Base-by-base conservation (phyloP, 2,888 invertebrate genomes). In the Drosophila limbata region DNA sequence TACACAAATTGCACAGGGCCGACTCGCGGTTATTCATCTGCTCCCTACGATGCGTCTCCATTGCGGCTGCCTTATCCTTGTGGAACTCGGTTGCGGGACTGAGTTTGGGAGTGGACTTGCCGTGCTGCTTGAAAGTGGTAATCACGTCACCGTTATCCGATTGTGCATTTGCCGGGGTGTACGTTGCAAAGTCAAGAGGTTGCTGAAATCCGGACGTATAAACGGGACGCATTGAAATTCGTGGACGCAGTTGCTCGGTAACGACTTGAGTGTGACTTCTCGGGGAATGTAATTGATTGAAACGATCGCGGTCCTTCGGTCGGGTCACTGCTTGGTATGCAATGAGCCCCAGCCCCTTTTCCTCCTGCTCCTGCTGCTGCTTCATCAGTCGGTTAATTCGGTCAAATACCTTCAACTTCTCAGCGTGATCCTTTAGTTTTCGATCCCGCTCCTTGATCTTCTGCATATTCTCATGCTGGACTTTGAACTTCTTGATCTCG, bases 371-470 rank as follows among this genome's bases (percentile, higher is more conserved):
- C 15, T 40, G 53, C 4, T 72, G 64, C 2, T 45, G n/a, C 33
- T 72, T 39, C 64, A 69, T 51, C 1, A 67, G 35, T 2, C 64
- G 42, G 1, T 21, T 3, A 10, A 70, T 62, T 0, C 56, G 61
- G 8, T 52, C n/a, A 2, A 47, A 33, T 11, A 47, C 9, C 13
- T 51, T 55, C 0, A 10, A 6, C 15, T n/a, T 60, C n/a, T 68
- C 31, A 13, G 15, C 8, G 0, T 40, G 45, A 28, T n/a, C 15
- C 2, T 40, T 52, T 11, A 13, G 10, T n/a, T 15, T 15, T 3
- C 25, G 33, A 3, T 52, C 45, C 1, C 19, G 25, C 0, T 67
- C 37, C n/a, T 31, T 55, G 3, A 31, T 40, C 13, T 31, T 31
- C 9, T 40, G 42, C 31, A 44, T 48, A 48, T 48, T 48, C 17